These are phyloP conservation scores for Philotrypesis tridentata DNA, from an alignment of 1,140 invertebrate genomes.

Conservation along the genomic window DNA sequence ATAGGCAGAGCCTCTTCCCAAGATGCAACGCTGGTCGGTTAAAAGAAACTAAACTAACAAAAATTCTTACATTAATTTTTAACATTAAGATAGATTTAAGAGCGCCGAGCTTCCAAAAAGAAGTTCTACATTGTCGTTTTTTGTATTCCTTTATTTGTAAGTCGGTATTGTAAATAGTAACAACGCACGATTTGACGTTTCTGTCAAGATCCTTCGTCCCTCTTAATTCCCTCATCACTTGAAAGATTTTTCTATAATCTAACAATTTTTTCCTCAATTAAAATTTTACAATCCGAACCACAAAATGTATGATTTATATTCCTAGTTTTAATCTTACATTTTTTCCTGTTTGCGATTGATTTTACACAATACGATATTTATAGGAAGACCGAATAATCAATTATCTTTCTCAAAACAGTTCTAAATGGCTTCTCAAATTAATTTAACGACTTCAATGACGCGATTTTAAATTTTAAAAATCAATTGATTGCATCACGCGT, in stretches of 20 bases:
- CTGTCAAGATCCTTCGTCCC: not conserved
- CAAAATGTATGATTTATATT: not conserved
- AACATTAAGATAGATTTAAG: slow-evolving; percentile 42
- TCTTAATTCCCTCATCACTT: not conserved
- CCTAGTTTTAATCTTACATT: not conserved
- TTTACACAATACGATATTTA: not conserved
- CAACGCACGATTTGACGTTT: slow-evolving; percentile 38
- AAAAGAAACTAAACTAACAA: slow-evolving; percentile 29
- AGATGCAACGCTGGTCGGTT: not conserved
- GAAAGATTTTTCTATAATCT: not conserved
- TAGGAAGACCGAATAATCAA: not conserved
- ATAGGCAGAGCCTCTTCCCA: not conserved
- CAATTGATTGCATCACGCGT: slow-evolving; percentile 3
- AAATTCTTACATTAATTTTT: slow-evolving; percentile 39
- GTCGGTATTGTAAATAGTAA: slow-evolving; percentile 45
- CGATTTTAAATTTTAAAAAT: slow-evolving; percentile 18
- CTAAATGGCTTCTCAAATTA: slow-evolving; percentile 6
- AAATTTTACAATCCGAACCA: slow-evolving; percentile 19
- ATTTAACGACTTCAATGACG: not conserved
- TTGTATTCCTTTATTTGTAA: slow-evolving; percentile 48
- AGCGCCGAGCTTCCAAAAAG: slow-evolving; percentile 37
- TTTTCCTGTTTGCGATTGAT: not conserved
- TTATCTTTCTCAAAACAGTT: not conserved
- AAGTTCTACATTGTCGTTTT: slow-evolving; percentile 46
- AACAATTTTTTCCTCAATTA: not conserved